Conservation (phyloP, 2,797 vertebrate species). For the Semotilus atromaculatus region DNA sequence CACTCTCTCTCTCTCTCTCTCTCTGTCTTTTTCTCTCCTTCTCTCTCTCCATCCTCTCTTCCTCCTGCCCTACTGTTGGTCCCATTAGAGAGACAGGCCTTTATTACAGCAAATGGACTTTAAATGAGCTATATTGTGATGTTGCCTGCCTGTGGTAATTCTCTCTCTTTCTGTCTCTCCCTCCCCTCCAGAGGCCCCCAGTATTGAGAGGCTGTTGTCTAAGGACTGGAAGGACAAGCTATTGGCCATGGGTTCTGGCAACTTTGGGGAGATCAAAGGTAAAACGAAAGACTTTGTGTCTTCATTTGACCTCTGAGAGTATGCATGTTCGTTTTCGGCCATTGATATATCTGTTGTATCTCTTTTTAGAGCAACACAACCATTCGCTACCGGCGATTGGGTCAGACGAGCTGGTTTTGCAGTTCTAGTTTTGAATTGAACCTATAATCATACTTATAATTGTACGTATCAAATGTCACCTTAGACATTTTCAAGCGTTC, state of each 20-base stretch:
- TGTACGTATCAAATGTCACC: conserved; percentile 13
- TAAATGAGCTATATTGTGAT: conserved; percentile 93
- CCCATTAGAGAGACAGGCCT: conserved; percentile 90
- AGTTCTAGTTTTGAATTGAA: neutral
- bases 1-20: conserved; percentile 53
- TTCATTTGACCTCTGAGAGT: conserved; percentile 17
- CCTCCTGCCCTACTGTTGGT: conserved; percentile 89
- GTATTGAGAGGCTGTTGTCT: conserved; percentile 98
- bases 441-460: conserved; percentile 14
- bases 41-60: conserved; percentile 65
- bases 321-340: neutral
- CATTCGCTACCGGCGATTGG: neutral
- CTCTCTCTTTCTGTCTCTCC: conserved; percentile 78
- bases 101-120: conserved; percentile 97
- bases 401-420: neutral
- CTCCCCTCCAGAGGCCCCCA: conserved; percentile 90
- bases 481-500: conserved; percentile 6
- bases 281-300: conserved; percentile 57
- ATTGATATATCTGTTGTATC: conserved; percentile 4
- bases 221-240: conserved; percentile 99
- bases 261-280: conserved; percentile 99
- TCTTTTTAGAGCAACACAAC: neutral
- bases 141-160: conserved; percentile 86
- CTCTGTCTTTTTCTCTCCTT: conserved; percentile 18
- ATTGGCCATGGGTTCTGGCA: conserved; percentile 98